Base-by-base conservation (phyloP, 2,888 invertebrate species). In the Oligia strigilis region DNA sequence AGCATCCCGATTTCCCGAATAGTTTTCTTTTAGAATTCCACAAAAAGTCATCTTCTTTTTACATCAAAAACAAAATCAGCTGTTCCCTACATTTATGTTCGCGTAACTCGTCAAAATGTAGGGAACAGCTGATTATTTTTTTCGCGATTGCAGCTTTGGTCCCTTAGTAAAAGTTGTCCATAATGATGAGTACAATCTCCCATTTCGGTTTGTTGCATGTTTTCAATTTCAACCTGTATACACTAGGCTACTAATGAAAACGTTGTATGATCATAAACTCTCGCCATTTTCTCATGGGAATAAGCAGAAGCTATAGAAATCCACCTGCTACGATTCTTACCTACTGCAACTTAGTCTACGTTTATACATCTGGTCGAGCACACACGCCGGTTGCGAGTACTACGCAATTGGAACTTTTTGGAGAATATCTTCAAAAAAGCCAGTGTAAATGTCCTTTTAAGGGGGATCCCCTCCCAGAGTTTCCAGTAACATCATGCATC, bases 1-100 rank as follows among this genome's bases (percentile, higher is more conserved):
- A 52, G n/a, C 6, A 19, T 40, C 9, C 8, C 0, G 0, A 17
- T 8, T 19, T 40, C 9, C 8, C 0, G 0, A 17, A 11, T 19
- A 23, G 19, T 23, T 43, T 19, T n/a, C 2, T n/a, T 23, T 17
- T 8, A 23, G 36, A 23, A 52, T 23, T 14, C 4, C 8, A 19
- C 19, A 13, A 69, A 49, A 13, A 19, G 49, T 23, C 23, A 9
- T 58, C n/a, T 62, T 62, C 29, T n/a, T n/a, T 60, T 29, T 29
- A 29, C 29, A 29, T 29, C 29, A 29, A 29, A 29, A 29, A 29
- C n/a, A n/a, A n/a, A n/a, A n/a, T n/a, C n/a, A n/a, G n/a, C n/a
- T n/a, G n/a, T n/a, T n/a, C n/a, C n/a, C n/a, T n/a, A n/a, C n/a
- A n/a, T n/a, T n/a, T n/a, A n/a, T n/a, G n/a, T n/a, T n/a, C n/a